Base-by-base conservation (phyloP, 2,797 vertebrate species). In the Arctocebus calabarensis region DNA sequence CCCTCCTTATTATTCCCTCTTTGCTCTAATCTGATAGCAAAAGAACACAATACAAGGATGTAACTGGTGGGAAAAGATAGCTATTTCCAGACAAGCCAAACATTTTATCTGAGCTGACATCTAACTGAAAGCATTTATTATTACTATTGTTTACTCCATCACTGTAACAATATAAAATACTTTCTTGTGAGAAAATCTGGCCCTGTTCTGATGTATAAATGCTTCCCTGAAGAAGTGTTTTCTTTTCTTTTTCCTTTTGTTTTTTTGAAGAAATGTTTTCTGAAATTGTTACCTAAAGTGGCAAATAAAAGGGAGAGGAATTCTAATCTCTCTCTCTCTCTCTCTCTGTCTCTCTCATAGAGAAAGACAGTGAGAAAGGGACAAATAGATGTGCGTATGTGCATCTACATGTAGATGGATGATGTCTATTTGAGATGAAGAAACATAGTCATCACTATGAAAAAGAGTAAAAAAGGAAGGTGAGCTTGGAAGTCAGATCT, bases 1-100 rank as follows among this genome's bases (percentile, higher is more conserved):
- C 20, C 34, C 52, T 81, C 23, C 55, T 61, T 64, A 43, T 85
- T 13, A 20, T 75, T 85, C 78, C 29, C n/a, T 91, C 83, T 95
- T 96, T 87, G 84, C 89, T 96, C 37, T 3, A 9, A 91, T 95
- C 61, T 90, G 79, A 91, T 85, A 98, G 92, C 92, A 66, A 95
- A 78, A 64, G 92, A 95, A 94, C 87, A 97, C 84, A 82, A 94
- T 95, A 57, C 75, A 93, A 97, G 92, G 96, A 95, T 97, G 92
- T 94, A 92, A 93, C 88, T 93, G 89, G 78, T 92, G 48, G 89
- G 61, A 52, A 95, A 96, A 91, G 79, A 94, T 92, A 95, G 88
- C 90, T 96, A 62, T 96, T 97, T 96, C 78, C 70, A 96, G 81
- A 95, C 64, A 94, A 91, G 71, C 64, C 61, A 94, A 91, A 61